phyloP scores from a whole-genome alignment of 2,888 invertebrate species.

The Drosophila cognata region DNA sequence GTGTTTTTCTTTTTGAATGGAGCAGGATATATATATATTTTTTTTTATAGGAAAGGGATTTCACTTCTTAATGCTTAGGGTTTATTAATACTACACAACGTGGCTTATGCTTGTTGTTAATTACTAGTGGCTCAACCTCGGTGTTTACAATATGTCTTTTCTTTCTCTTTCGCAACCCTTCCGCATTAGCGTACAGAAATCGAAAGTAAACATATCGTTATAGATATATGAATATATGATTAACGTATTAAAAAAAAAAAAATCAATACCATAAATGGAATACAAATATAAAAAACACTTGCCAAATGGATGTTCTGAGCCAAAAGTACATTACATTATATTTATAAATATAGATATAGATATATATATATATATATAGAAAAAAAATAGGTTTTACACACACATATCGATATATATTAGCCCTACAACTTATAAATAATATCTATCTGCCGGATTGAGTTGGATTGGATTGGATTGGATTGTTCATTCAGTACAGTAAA shows the following conservation, averaged over 20 bases:
- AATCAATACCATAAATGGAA: conserved; percentile 52
- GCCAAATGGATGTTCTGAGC: conserved; percentile 52
- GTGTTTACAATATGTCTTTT: conserved; percentile 52
- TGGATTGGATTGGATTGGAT: background rate
- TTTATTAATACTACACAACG: conserved; percentile 60
- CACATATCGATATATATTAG: conserved; percentile 40
- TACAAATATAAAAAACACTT: conserved; percentile 50
- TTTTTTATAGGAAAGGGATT: conserved; percentile 6
- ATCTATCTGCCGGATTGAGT: conserved; percentile 34
- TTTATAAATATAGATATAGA: conserved; percentile 40
- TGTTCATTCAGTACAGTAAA: conserved; percentile 81
- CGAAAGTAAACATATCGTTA: conserved; percentile 40
- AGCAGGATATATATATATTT: background rate
- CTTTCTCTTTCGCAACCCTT: conserved; percentile 9
- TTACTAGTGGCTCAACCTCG: conserved; percentile 68
- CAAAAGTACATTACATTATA: conserved; percentile 53
- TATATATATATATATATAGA: conserved; percentile 11
- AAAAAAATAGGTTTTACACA: conserved; percentile 40
- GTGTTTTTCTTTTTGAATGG: conserved; percentile 26
- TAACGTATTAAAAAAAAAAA: conserved; percentile 42
- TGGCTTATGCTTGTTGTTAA: conserved; percentile 40
- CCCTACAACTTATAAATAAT: conserved; percentile 61
- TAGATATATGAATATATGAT: conserved; percentile 18
- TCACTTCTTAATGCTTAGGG: conserved; percentile 41
- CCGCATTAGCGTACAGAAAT: conserved; percentile 45